phyloP scores from a whole-genome alignment of 1,140 invertebrate species.

The Diorhabda elongata region DNA sequence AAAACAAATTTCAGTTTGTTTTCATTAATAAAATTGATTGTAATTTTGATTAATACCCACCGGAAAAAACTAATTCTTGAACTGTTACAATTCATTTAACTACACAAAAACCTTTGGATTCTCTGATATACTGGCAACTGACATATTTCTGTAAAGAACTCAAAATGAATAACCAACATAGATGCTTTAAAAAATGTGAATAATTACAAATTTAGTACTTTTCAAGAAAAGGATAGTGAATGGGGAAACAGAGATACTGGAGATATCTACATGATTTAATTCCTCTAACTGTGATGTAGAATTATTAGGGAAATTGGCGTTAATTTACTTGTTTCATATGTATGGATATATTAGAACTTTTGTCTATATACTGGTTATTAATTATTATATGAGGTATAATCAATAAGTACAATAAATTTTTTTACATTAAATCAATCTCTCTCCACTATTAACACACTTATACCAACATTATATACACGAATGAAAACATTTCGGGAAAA shows the following conservation, averaged over 20 bases:
- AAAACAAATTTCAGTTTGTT: too few species aligned
- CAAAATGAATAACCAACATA: neutral
- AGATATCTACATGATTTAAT: neutral
- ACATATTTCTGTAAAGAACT: neutral
- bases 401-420: too few species aligned
- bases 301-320: too few species aligned
- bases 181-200: neutral
- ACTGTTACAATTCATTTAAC: neutral
- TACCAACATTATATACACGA: too few species aligned
- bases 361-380: too few species aligned
- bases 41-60: neutral
- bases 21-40: neutral
- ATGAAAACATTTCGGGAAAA: too few species aligned
- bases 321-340: too few species aligned
- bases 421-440: too few species aligned
- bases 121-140: too few species aligned
- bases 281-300: neutral
- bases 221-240: neutral
- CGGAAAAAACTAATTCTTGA: neutral
- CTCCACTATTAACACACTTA: too few species aligned
- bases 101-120: neutral
- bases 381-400: too few species aligned
- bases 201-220: neutral
- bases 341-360: too few species aligned
- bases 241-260: neutral